Percentiles rank a stretch among this genome's conserved stretches.
Evolutionary conservation across 2,888 invertebrate species (phyloP).

Genomic region (Nebria salina): DNA sequence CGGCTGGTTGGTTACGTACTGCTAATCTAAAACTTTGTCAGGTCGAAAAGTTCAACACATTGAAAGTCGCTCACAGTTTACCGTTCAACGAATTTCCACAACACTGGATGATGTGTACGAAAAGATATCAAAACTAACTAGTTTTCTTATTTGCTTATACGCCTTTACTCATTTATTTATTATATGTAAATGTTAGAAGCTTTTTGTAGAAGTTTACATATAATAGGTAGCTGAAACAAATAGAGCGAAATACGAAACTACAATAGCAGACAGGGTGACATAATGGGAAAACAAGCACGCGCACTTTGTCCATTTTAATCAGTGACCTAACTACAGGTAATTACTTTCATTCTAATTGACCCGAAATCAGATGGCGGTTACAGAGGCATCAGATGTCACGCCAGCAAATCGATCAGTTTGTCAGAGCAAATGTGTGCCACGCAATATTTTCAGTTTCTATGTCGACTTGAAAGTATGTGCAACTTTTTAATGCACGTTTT

Average conservation of each 20-base stretch:
- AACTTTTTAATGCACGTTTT: conserved; percentile 1
- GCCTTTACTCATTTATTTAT: too few relatives aligned
- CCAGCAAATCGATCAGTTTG: conserved; percentile 37
- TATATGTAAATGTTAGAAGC: too few relatives aligned
- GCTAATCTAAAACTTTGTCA: conserved; percentile 46
- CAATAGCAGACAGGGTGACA: not conserved
- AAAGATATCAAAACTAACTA: not conserved
- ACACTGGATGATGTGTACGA: not conserved
- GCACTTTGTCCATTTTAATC: conserved; percentile 42
- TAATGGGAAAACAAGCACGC: conserved; percentile 8
- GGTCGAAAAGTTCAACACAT: conserved; percentile 37
- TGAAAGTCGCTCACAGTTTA: conserved; percentile 37
- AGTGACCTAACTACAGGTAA: conserved; percentile 35
- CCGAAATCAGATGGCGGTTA: conserved; percentile 39
- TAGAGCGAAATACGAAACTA: not conserved
- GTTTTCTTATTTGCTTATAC: too few relatives aligned
- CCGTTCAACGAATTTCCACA: conserved; percentile 21
- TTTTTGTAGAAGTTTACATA: not conserved
- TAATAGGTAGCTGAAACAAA: not conserved
- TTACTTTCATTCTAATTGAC: conserved; percentile 43
- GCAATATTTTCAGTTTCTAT: not conserved
- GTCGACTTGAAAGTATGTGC: not conserved
- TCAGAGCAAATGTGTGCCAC: conserved; percentile 24
- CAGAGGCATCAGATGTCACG: conserved; percentile 31
- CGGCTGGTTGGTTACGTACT: not conserved